Evolutionary conservation across 2,888 invertebrate genomes (phyloP).

Genomic region (Phyllotreta cruciferae): DNA sequence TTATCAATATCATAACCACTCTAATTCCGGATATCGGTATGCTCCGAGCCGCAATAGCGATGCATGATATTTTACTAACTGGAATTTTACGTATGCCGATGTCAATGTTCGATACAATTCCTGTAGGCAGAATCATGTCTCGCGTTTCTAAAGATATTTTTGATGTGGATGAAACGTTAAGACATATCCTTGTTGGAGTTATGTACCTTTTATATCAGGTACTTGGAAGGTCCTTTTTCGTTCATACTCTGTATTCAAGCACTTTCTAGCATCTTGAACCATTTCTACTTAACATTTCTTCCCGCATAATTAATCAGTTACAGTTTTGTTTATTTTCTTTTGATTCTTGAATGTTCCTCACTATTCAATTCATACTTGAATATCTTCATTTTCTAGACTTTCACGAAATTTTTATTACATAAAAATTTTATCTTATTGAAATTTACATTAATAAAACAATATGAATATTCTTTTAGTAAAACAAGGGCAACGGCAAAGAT

Average conservation of each 20-base stretch:
- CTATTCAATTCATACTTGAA: no score
- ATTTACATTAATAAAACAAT: no score
- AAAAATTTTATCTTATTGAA: no score
- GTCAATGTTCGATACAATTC: slow-evolving; percentile 80
- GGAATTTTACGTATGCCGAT: slow-evolving; percentile 71
- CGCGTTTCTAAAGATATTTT: slow-evolving; percentile 81
- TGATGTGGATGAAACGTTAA: slow-evolving; percentile 70
- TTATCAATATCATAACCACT: slow-evolving; percentile 61
- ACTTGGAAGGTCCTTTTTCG: slow-evolving; percentile 45
- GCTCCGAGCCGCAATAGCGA: slow-evolving; percentile 69
- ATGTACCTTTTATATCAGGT: slow-evolving; percentile 73
- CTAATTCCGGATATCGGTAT: slow-evolving; percentile 65
- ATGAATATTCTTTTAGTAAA: no score
- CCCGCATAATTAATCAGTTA: not conserved
- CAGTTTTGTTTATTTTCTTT: no score
- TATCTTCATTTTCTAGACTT: no score
- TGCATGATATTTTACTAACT: slow-evolving; percentile 68
- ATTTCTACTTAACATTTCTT: not conserved
- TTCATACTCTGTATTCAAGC: no score
- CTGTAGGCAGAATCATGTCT: slow-evolving; percentile 76
- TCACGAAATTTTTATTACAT: no score
- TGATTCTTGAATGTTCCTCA: no score
- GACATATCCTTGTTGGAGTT: slow-evolving; percentile 46
- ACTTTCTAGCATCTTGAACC: not conserved
- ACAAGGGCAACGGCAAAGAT: no score